phyloP scores from a whole-genome alignment of 1,140 invertebrate genomes.

The Cyclargus thomasi region DNA sequence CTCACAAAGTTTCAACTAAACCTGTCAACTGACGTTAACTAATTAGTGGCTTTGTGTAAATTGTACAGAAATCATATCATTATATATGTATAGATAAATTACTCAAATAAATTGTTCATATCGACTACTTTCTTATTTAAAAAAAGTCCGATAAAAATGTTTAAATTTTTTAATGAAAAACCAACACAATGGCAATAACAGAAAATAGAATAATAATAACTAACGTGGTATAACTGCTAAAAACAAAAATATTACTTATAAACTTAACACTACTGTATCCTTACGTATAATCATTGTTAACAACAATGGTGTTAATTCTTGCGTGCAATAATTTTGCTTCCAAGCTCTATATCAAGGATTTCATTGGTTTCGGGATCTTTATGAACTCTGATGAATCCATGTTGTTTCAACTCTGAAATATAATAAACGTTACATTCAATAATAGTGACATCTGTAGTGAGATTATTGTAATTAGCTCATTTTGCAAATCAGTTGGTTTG shows the following conservation, averaged over 20 bases:
- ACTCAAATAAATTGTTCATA: slow-evolving; percentile 73
- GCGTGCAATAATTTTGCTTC: slow-evolving; percentile 32
- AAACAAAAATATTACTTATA: not conserved
- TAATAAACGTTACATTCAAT: not conserved
- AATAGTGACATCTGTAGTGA: too few species aligned
- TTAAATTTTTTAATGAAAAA: not conserved
- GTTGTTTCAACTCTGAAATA: slow-evolving; percentile 55
- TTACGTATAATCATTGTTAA: not conserved
- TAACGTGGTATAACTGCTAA: not conserved
- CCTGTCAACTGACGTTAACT: slow-evolving; percentile 67
- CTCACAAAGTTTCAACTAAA: slow-evolving; percentile 66
- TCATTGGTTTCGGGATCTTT: slow-evolving; percentile 45
- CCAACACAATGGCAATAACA: not conserved
- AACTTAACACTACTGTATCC: too few species aligned
- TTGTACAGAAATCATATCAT: slow-evolving; percentile 74
- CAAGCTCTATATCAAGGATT: slow-evolving; percentile 42
- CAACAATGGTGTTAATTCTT: not conserved
- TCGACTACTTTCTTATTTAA: slow-evolving; percentile 38
- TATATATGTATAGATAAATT: slow-evolving; percentile 55
- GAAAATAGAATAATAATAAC: not conserved
- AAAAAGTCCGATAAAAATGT: not conserved
- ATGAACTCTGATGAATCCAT: slow-evolving; percentile 43
- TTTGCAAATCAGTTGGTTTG: too few species aligned
- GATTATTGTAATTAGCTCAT: too few species aligned
- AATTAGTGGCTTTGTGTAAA: slow-evolving; percentile 67